Base-by-base conservation (phyloP, 2,888 invertebrate species). In the Oegoconia quadripuncta region DNA sequence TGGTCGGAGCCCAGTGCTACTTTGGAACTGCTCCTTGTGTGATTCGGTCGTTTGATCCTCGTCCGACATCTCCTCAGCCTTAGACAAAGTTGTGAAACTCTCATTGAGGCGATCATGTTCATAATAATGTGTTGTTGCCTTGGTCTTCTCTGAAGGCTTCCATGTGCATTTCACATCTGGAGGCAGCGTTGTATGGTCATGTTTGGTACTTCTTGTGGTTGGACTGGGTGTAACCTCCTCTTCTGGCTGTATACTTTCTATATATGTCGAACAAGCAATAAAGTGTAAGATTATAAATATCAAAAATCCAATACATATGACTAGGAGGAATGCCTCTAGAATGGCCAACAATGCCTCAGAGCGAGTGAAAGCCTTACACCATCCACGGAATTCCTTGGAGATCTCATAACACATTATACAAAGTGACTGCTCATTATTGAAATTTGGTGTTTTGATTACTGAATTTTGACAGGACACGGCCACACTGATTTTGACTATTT, bases 331-430 rank as follows among this genome's bases (percentile, higher is more conserved):
- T 13, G 54, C 64, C 47, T 78, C 70, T 17, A 80, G 25, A 7
- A 69, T 15, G 1, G 66, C 46, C n/a, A 84, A 59, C 1, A 62
- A 39, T 2, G 52, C 42, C 47, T 86, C 86, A 0, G 62, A 64
- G 36, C 48, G 59, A 2, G 84, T 86, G 53, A 84, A 86, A 1
- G 86, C 71, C 48, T 59, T 64, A 55, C 71, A 70, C 86, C 86
- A 86, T 34, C 74, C 74, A 39, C 52, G 66, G 33, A 75, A 64
- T 51, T 78, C 72, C 42, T 56, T 68, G 44, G 72, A 76, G 52
- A 64, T 79, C 38, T 49, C 68, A 63, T 66, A 55, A 59, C 74
- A 70, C 79, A 82, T 82, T 64, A 56, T 74, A 59, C 58, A 40
- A 41, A 37, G 40, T 43, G 38, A 34, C 41, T 44, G 43, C 33